Conservation (phyloP, 1,140 invertebrate genomes). For the Drosophila mayri region DNA sequence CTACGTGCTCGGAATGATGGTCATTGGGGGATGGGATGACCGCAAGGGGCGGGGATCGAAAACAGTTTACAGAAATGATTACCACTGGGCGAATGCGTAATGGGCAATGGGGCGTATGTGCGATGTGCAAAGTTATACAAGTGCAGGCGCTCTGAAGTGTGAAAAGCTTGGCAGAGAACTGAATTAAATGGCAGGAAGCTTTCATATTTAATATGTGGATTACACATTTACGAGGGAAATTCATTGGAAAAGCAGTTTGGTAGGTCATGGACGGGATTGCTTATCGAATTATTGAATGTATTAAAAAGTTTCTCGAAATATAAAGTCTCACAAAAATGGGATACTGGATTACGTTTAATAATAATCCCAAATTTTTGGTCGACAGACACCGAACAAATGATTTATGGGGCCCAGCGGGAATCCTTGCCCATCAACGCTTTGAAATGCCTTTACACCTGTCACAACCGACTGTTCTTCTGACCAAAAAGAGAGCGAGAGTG, state of each 20-base stretch:
- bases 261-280: background rate
- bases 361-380: background rate
- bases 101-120: constrained; percentile 75
- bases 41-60: constrained; percentile 61
- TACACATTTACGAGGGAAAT: constrained; percentile 22
- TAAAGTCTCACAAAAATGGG: background rate
- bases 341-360: constrained; percentile 8
- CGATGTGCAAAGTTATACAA: constrained; percentile 45
- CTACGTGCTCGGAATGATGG: constrained; percentile 50
- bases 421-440: constrained; percentile 10
- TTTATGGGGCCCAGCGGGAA: constrained; percentile 15
- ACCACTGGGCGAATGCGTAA: constrained; percentile 73
- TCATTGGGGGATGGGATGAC: constrained; percentile 17
- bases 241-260: constrained; percentile 14
- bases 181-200: constrained; percentile 43
- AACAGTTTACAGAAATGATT: constrained; percentile 81
- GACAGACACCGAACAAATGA: constrained; percentile 19
- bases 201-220: constrained; percentile 37
- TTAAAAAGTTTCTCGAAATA: constrained; percentile 5
- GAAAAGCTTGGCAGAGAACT: constrained; percentile 29
- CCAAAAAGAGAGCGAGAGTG: background rate
- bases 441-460: constrained; percentile 61
- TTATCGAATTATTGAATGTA: constrained; percentile 3
- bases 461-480: constrained; percentile 16
- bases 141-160: constrained; percentile 40